A percentile compares a stretch with the other conserved stretches of the same genome.
Evolutionary conservation across 2,888 invertebrate species (phyloP).

Genomic region (Leucania comma): DNA sequence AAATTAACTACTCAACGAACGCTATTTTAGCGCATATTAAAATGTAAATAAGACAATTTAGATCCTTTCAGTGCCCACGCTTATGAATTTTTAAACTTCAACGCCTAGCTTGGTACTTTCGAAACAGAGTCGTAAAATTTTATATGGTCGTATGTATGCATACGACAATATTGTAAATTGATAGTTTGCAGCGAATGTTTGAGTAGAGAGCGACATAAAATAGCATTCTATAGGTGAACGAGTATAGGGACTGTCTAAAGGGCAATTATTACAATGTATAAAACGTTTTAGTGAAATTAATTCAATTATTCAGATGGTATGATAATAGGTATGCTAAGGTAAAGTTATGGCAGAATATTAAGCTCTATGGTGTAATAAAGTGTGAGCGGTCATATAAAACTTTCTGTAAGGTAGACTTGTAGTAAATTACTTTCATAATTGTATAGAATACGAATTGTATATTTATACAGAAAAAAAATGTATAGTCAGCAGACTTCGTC

Average conservation of each 20-base stretch:
- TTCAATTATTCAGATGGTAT: slow-evolving; percentile 60
- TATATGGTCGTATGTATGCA: slow-evolving; percentile 52
- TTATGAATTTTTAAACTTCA: slow-evolving; percentile 65
- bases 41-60: slow-evolving; percentile 66
- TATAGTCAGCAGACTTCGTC: background rate
- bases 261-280: slow-evolving; percentile 60
- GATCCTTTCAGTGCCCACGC: slow-evolving; percentile 58
- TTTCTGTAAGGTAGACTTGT: slow-evolving; percentile 24
- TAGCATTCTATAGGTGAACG: slow-evolving; percentile 41
- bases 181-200: slow-evolving; percentile 59
- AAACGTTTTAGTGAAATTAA: slow-evolving; percentile 59
- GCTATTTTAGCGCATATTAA: slow-evolving; percentile 64
- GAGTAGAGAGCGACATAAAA: slow-evolving; percentile 38
- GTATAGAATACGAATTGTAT: slow-evolving; percentile 35
- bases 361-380: slow-evolving; percentile 47
- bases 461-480: slow-evolving; percentile 1
- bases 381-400: slow-evolving; percentile 40
- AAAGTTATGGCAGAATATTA: slow-evolving; percentile 47
- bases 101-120: slow-evolving; percentile 46
- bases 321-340: slow-evolving; percentile 46
- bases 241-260: slow-evolving; percentile 22
- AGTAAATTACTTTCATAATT: slow-evolving; percentile 50
- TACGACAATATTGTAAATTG: slow-evolving; percentile 56
- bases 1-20: slow-evolving; percentile 58
- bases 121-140: slow-evolving; percentile 57